Conservation (phyloP, 2,888 invertebrate species). For the Spodoptera littoralis region DNA sequence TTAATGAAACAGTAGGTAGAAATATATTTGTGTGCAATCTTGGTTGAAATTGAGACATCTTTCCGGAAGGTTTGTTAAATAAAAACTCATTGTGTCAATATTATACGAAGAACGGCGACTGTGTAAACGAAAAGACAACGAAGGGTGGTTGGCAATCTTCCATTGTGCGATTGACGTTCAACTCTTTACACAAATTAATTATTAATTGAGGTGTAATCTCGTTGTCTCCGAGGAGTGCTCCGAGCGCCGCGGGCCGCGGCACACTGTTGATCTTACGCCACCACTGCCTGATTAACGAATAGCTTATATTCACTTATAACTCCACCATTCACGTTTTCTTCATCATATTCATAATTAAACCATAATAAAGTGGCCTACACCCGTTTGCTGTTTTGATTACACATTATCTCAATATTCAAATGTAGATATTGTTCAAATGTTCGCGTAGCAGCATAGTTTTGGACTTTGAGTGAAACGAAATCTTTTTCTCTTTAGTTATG, state of each 20-base stretch:
- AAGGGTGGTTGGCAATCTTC: slow-evolving; percentile 62
- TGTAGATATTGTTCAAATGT: slow-evolving; percentile 1
- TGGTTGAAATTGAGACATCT: slow-evolving; percentile 20
- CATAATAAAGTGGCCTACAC: slow-evolving; percentile 67
- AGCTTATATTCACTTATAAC: slow-evolving; percentile 74
- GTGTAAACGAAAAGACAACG: slow-evolving; percentile 73
- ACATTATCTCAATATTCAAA: slow-evolving; percentile 12
- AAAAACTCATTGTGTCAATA: slow-evolving; percentile 68
- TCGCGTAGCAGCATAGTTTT: background rate
- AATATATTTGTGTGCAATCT: slow-evolving; percentile 13
- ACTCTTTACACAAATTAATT: slow-evolving; percentile 86
- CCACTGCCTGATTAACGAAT: slow-evolving; percentile 65
- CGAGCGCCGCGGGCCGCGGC: slow-evolving; percentile 43
- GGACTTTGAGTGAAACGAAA: background rate
- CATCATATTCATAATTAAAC: slow-evolving; percentile 77
- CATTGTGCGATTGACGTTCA: slow-evolving; percentile 69
- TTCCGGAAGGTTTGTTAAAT: slow-evolving; percentile 36
- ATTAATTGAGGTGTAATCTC: slow-evolving; percentile 81
- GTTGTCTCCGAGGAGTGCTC: slow-evolving; percentile 60
- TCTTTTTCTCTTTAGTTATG: too few species aligned
- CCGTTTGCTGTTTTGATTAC: slow-evolving; percentile 47
- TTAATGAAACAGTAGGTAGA: too few species aligned
- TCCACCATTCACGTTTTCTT: slow-evolving; percentile 69
- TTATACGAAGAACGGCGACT: slow-evolving; percentile 65
- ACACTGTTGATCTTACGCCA: slow-evolving; percentile 49